These are phyloP conservation scores for Pipra filicauda DNA, from an alignment of 2,113 vertebrate genomes.

Conservation along the genomic window DNA sequence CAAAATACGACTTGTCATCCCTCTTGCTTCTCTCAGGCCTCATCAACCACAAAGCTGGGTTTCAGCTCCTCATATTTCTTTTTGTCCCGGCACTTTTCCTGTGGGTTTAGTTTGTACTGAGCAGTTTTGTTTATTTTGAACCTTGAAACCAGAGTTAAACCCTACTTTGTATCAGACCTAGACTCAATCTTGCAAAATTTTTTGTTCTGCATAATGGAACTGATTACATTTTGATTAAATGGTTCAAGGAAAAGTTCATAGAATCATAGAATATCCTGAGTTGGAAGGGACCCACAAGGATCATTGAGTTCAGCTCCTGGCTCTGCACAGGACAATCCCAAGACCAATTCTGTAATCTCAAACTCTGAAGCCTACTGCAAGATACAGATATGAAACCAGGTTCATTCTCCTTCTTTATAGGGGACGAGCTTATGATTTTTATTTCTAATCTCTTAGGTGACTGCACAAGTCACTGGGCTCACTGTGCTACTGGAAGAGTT, in stretches of 20 bases:
- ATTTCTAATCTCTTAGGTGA: background rate
- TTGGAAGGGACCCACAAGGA: background rate
- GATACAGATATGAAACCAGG: background rate
- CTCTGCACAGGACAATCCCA: background rate
- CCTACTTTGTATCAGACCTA: background rate
- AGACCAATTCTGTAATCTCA: background rate
- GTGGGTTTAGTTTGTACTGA: background rate
- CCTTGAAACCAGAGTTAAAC: background rate
- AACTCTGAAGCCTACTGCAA: background rate
- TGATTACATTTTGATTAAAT: background rate
- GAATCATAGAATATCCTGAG: background rate
- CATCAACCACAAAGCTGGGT: background rate
- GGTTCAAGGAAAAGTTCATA: background rate
- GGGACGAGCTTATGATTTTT: background rate
- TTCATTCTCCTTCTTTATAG: background rate
- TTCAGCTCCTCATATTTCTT: background rate
- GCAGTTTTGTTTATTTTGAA: background rate
- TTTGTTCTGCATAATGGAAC: background rate
- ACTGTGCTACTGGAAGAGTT: background rate
- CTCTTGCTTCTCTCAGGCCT: background rate
- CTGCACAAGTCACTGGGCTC: background rate
- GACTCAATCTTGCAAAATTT: background rate
- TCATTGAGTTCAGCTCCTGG: background rate
- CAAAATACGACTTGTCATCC: background rate
- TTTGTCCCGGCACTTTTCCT: background rate